phyloP scores from a whole-genome alignment of 2,113 vertebrate species.

The Pipra filicauda region DNA sequence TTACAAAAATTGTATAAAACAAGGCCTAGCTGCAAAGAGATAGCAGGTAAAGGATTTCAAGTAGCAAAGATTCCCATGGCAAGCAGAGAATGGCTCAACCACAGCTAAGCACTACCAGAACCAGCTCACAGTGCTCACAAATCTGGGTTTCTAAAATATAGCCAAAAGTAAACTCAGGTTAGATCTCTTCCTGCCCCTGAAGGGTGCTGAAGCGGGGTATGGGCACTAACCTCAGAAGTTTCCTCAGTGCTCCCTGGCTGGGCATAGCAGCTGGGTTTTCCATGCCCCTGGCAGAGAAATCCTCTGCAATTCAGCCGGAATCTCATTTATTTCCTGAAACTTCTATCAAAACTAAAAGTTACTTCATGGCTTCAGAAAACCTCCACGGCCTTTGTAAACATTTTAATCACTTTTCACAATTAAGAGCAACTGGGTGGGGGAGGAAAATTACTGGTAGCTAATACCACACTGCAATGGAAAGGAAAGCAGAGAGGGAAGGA shows the following conservation, averaged over 20 bases:
- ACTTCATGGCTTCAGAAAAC: not conserved
- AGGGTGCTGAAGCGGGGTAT: fast-evolving
- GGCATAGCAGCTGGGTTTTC: not conserved
- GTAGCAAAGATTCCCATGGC: not conserved
- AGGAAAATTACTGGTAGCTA: not conserved
- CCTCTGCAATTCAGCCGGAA: not conserved
- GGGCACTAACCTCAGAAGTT: not conserved
- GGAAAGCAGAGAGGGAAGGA: not conserved
- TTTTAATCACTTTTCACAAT: not conserved
- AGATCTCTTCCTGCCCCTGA: not conserved
- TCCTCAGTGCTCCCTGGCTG: fast-evolving
- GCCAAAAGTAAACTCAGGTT: not conserved
- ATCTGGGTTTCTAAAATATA: not conserved
- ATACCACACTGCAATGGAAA: fast-evolving
- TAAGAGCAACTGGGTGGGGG: fast-evolving
- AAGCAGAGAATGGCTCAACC: not conserved
- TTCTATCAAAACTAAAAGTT: not conserved
- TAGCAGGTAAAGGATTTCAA: not conserved
- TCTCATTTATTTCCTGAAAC: not conserved
- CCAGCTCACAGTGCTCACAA: not conserved
- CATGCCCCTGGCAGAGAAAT: not conserved
- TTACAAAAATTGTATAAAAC: not conserved
- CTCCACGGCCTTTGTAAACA: not conserved
- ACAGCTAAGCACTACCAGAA: not conserved
- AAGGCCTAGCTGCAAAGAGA: not conserved